Base-by-base conservation (phyloP, 30 jellyfish, hydroid and myxozoan genomes). In the Aurelia sp. region DNA sequence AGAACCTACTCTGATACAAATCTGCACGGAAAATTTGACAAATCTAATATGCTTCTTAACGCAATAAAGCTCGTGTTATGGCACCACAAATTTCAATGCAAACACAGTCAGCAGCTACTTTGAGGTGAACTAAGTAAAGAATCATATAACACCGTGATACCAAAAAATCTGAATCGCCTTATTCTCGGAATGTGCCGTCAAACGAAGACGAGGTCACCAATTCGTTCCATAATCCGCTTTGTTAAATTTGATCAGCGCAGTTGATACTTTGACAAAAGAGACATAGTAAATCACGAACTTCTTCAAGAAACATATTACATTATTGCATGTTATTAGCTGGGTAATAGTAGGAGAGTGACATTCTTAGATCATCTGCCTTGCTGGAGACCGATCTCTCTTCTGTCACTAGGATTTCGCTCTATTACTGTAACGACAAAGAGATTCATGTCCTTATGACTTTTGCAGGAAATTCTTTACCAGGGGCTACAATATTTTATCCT, bases 281-380 rank as follows among this genome's bases (percentile, higher is more conserved):
- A 18, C 3, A n/a, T 21, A 21, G 23, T 59, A 18, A 59, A 18
- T 59, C 69, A 59, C 69, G 33, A 59, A 18, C 33, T 59, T 59
- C 35, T n/a, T 59, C 69, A 59, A 11, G 69, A 59, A 59, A 59
- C 69, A 59, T 21, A 59, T n/a, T 21, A 59, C 33, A 59, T 59
- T 59, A 21, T 59, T 21, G 23, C 69, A 18, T n/a, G 69, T 59
- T 18, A 4, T 18, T 59, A 21, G 69, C 69, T 59, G 69, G 69
- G 69, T 59, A 18, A 21, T 59, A 18, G 69, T 64, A 55, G 57
- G 17, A 23, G 82, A 67, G 47, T 48, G 30, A 47, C 66, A 67
- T 21, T 81, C 27, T n/a, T 51, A 81, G 84, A 81, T 70, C 83
- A 70, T 51, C 82, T 81, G 73, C 84, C 35, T 81, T 61, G 84